Evolutionary conservation across 2,888 invertebrate species (phyloP), one percentile per base, ranked within the genome.

Genomic region (Coenonympha glycerion): DNA sequence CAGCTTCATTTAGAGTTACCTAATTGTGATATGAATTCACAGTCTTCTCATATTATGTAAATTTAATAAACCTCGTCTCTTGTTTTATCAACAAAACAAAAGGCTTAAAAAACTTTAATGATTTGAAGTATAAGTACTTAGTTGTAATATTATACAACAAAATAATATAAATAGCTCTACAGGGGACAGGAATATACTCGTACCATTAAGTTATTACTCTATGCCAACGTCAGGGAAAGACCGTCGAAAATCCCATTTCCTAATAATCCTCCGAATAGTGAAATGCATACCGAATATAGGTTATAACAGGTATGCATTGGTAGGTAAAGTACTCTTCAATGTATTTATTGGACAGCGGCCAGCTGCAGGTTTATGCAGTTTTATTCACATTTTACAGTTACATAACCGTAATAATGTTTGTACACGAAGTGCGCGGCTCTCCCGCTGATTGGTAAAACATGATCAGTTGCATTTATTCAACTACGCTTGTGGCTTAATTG

Each of bases 311-410:
- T 2, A 33, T 21, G 37, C 37, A 37, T 24, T 16, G 39, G 15
- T 15, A 37, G 22, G 22, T 15, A 24, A 37, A 13, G 22, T 15
- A 24, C 34, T 33, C 24, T 34, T 45, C 33, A n/a, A 34, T 34
- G 34, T 34, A 45, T 45, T 45, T 45, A 45, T 45, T 45, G 45
- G 45, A 45, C 9, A 24, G 24, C 33, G 34, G 45, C 45, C 45
- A 45, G 34, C 45, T 34, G 34, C 34, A 34, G 45, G 24, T 31
- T 44, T 24, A 45, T 16, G 24, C 34, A 22, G 22, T 45, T 45
- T 34, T 45, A 34, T 45, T 45, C 41, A 11, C 22, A 39, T 39
- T 39, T 36, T 30, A 11, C 30, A 41, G 42, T 42, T 42, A 42
- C 19, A 19, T 42, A 42, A 42, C 42, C 31, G 8, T 30, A 42